Evolutionary conservation across 2,113 vertebrate species (phyloP).

Genomic region (Rhizomys pruinosus): DNA sequence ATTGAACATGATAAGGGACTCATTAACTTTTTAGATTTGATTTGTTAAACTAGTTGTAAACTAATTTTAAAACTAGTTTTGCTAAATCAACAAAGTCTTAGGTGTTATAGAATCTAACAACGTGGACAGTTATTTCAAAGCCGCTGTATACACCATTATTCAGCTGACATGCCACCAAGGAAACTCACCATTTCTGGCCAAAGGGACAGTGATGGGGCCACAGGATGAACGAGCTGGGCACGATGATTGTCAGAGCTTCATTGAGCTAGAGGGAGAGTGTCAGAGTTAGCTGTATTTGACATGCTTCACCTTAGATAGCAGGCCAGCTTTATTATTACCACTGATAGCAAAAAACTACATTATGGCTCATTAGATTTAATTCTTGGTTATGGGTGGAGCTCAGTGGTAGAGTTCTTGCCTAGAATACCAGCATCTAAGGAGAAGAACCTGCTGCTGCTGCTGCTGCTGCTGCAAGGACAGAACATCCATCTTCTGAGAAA

Average conservation of each 20-base stretch:
- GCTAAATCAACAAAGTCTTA: conserved; percentile 13
- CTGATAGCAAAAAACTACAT: too few species aligned
- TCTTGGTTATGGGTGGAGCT: too few species aligned
- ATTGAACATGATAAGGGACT: not conserved
- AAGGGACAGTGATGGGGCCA: rapidly evolving
- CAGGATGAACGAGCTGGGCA: rapidly evolving
- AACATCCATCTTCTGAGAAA: not conserved
- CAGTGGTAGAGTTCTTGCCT: not conserved
- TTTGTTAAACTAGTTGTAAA: not conserved
- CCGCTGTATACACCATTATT: not conserved
- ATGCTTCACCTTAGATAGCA: not conserved
- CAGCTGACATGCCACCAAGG: not conserved
- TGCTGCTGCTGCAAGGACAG: too few species aligned
- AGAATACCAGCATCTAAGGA: not conserved
- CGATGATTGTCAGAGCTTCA: too few species aligned
- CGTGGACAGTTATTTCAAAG: not conserved
- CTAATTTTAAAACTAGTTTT: not conserved
- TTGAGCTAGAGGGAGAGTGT: rapidly evolving
- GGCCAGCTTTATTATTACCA: not conserved
- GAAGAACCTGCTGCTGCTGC: too few species aligned
- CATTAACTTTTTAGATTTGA: conserved; percentile 33
- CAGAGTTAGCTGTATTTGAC: not conserved
- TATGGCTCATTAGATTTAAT: not conserved
- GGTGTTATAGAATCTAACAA: not conserved
- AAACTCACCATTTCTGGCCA: rapidly evolving